Base-by-base conservation (phyloP, 2,797 vertebrate genomes). In the Clarias laeviceps region DNA sequence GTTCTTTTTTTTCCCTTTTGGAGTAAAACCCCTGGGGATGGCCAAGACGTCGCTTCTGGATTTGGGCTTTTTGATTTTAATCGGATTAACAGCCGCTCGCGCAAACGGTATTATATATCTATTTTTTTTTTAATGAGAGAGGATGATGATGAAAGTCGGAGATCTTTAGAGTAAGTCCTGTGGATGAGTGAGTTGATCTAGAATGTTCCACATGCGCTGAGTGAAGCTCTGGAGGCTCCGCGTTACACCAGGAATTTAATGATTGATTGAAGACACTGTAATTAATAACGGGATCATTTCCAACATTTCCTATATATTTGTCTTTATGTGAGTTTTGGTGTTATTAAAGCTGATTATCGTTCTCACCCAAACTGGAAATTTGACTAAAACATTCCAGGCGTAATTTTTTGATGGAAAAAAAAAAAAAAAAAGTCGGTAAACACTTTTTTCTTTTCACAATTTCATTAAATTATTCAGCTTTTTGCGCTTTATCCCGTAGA, bases 41-140 rank as follows among this genome's bases (percentile, higher is more conserved):
- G 94, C 93, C 92, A 84, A 85, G 80, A 88, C 70, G 29, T 89
- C 92, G 62, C 82, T 85, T 66, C 45, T 90, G 89, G 91, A 93
- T 91, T 82, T 94, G 88, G 91, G 92, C 91, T 84, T 94, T 91
- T 90, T 94, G 84, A 84, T 95, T 90, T 87, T 94, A 27, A 89
- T 95, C 80, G 90, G 92, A 87, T 82, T 94, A 77, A 88, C 91
- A 87, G 89, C 91, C 74, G 90, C 91, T 85, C 68, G 93, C 86
- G 90, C 93, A 80, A 93, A 93, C 73, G 93, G 95, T 95, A 85
- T 80, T 64, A 15, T 27, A 1, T 29, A 9, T 40, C 22, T 24
- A 24, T 18, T 37, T 69, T 69, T 18, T 17, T 40, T 7, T 18
- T 34, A 40, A 27, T 45, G 61, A 78, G 59, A 59, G 22, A 12